phyloP scores from a whole-genome alignment of 2,888 invertebrate genomes.

The Philhelius pedissequus region DNA sequence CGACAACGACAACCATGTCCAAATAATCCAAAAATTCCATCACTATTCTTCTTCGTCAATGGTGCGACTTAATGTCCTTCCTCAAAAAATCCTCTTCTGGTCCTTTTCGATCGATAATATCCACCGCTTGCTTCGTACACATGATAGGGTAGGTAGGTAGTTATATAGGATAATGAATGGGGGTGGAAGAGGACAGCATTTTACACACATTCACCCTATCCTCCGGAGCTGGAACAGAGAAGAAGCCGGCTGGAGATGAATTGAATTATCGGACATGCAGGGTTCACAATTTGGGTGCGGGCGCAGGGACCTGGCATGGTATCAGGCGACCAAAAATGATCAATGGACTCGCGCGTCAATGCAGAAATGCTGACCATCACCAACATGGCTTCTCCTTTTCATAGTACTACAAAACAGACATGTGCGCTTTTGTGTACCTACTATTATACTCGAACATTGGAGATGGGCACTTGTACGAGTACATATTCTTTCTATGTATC shows the following conservation, averaged over 20 bases:
- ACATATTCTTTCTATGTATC: not conserved
- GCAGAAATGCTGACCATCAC: constrained; percentile 8
- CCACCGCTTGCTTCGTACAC: constrained; percentile 3
- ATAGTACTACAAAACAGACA: constrained; percentile 50
- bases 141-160: not conserved
- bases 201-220: not conserved
- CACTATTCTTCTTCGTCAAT: constrained; percentile 48
- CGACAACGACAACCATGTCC: not conserved
- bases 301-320: not conserved
- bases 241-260: constrained; percentile 23
- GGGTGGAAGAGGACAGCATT: not conserved
- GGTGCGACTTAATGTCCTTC: constrained; percentile 23
- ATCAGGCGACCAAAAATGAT: constrained; percentile 63
- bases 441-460: not conserved
- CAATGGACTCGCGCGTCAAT: constrained; percentile 41
- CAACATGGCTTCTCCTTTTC: not conserved
- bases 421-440: constrained; percentile 24
- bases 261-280: constrained; percentile 12
- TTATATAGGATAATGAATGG: not conserved
- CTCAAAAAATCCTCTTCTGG: constrained; percentile 14
- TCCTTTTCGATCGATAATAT: constrained; percentile 39
- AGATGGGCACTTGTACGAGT: not conserved
- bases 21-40: constrained; percentile 32
- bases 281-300: constrained; percentile 29
- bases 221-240: no score